Base-by-base conservation (phyloP, 2,888 invertebrate genomes). In the Flexamia atlantica region DNA sequence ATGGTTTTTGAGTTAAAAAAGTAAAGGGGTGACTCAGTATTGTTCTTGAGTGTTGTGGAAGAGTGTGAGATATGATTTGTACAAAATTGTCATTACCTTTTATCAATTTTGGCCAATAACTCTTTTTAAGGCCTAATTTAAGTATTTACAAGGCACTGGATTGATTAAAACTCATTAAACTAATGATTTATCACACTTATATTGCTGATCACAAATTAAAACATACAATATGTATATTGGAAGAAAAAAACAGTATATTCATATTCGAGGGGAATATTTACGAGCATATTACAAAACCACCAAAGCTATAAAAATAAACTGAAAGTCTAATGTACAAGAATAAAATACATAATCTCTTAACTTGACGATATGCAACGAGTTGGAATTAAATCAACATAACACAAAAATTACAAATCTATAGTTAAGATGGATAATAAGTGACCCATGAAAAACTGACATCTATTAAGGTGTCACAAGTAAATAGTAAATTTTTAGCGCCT, bases 131-230 rank as follows among this genome's bases (percentile, higher is more conserved):
- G n/a, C n/a, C n/a, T n/a, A n/a, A n/a, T n/a, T 36, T 36, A 9
- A 36, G 9, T 36, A 46, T 46, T 46, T 46, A 3, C 3, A 46
- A 46, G 17, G 7, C 17, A 57, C 20, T 57, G 57, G 57, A 57
- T 20, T 14, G 30, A 64, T 64, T 64, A 14, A 64, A 64, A 64
- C 64, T 64, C 64, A 64, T 17, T 14, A 3, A 64, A 17, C 20
- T 7, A 64, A 1, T 28, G 30, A 14, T 28, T 64, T 64, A n/a
- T n/a, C n/a, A 64, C 64, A 64, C 20, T 64, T 64, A 64, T 64
- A 64, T 64, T 64, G 28, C 64, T 64, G 64, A 30, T 64, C 25
- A 64, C 3, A 64, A 28, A 64, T 9, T 64, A 64, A 64, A 64
- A 64, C 64, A 64, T 28, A 28, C 64, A 64, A 64, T 30, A 30